Percentiles rank a stretch among this genome's conserved stretches.
phyloP scores from a whole-genome alignment of 1,140 invertebrate species.

The Adelges cooleyi region DNA sequence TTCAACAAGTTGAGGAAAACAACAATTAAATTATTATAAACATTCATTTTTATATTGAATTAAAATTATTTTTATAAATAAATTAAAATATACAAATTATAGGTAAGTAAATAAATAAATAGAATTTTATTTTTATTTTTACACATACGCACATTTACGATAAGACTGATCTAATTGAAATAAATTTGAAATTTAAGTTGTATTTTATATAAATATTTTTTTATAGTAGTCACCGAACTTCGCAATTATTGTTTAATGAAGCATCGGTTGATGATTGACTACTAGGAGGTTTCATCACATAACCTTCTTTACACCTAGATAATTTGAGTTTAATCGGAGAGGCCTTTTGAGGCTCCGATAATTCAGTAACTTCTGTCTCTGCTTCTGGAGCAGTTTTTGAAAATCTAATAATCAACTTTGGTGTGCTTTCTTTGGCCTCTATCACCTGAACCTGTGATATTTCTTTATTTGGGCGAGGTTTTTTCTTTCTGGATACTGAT shows the following conservation, averaged over 20 bases:
- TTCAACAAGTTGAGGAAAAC: slow-evolving; percentile 23
- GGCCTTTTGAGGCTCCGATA: slow-evolving; percentile 45
- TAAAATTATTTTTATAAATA: slow-evolving; percentile 13
- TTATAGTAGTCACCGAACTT: slow-evolving; percentile 58
- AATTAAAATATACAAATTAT: slow-evolving; percentile 17
- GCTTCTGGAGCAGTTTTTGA: slow-evolving; percentile 32
- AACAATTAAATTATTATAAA: slow-evolving; percentile 21
- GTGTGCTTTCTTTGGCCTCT: slow-evolving; percentile 45
- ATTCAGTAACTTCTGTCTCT: slow-evolving; percentile 26
- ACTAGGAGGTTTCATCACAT: slow-evolving; percentile 42
- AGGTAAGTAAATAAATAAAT: slow-evolving; percentile 24
- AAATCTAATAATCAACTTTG: slow-evolving; percentile 45
- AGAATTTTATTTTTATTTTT: slow-evolving; percentile 2
- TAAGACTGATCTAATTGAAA: slow-evolving; percentile 13
- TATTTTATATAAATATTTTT: not conserved
- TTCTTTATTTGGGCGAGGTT: slow-evolving; percentile 32
- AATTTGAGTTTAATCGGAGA: slow-evolving; percentile 72
- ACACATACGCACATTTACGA: not conserved
- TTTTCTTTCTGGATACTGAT: slow-evolving; percentile 44
- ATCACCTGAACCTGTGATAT: slow-evolving; percentile 38
- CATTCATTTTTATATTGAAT: slow-evolving; percentile 12
- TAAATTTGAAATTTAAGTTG: not conserved
- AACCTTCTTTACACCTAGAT: slow-evolving; percentile 60
- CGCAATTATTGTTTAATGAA: slow-evolving; percentile 63
- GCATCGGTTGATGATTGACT: slow-evolving; percentile 28